Base-by-base conservation (phyloP, 2,888 invertebrate genomes). In the Hemithea aestivaria region DNA sequence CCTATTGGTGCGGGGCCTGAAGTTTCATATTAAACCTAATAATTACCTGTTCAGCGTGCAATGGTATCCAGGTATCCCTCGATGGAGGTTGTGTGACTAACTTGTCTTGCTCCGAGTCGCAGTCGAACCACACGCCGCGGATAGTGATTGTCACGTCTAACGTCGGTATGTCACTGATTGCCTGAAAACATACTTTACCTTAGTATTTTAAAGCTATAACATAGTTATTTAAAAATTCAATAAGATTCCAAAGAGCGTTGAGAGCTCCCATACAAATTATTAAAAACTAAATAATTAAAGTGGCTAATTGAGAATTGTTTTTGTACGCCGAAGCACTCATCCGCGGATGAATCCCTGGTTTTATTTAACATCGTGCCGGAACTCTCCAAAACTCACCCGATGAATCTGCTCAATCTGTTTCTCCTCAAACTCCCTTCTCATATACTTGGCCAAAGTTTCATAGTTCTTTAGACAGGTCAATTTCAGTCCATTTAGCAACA, bases 351-450 rank as follows among this genome's bases (percentile, higher is more conserved):
- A n/a, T n/a, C n/a, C n/a, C n/a, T n/a, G n/a, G n/a, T n/a, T n/a
- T n/a, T n/a, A n/a, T n/a, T n/a, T n/a, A n/a, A n/a, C n/a, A n/a
- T n/a, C n/a, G n/a, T n/a, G n/a, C n/a, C n/a, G n/a, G n/a, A n/a
- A n/a, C n/a, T n/a, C n/a, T n/a, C n/a, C n/a, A n/a, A 37, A n/a
- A 53, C 61, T 76, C 58, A 94, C 93, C 68, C 78, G 84, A 59
- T 89, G 80, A 34, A 90, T 89, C 73, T 93, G 90, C 51, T 92
- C 91, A 52, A 95, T 91, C 58, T 94, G 90, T 7, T 82, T 78
- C 60, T 91, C 91, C 5, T 90, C 89, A 48, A 95, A 90, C 44
- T 91, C 90, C 33, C 87, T 82, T 27, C 91, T 84, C 50, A 95
- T 64, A 53, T 91, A 88, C 10, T 78, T 82, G 0, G 91, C 89